Percentiles rank a stretch among this genome's conserved stretches.
Evolutionary conservation across 1,140 invertebrate genomes (phyloP).

Genomic region (Dufourea novaeangliae): DNA sequence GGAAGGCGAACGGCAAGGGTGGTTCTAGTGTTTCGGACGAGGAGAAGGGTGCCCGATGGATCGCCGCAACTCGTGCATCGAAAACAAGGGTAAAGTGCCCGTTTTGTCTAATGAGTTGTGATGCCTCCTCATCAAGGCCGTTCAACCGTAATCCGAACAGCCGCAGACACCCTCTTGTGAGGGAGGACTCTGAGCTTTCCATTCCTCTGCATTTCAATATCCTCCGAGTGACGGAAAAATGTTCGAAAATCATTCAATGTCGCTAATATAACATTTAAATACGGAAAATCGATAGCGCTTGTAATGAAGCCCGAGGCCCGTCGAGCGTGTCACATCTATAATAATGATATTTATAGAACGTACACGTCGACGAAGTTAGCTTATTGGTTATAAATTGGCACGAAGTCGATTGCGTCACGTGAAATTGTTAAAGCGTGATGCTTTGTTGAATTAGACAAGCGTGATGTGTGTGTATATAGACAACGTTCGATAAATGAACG

Average conservation of each 20-base stretch:
- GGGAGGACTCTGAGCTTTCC: not conserved
- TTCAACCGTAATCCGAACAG: conserved; percentile 41
- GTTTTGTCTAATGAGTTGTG: conserved; percentile 59
- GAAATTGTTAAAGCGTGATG: no score
- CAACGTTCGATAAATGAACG: no score
- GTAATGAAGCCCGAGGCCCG: not conserved
- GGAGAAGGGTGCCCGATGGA: conserved; percentile 35
- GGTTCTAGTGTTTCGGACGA: conserved; percentile 12
- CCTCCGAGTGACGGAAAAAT: not conserved
- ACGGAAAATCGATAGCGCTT: not conserved
- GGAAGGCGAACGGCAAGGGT: not conserved
- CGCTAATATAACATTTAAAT: not conserved
- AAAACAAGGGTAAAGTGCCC: conserved; percentile 35
- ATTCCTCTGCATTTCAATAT: not conserved
- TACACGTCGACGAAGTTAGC: not conserved
- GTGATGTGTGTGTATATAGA: no score
- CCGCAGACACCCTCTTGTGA: conserved; percentile 14
- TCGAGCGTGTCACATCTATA: not conserved
- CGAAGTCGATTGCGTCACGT: not conserved
- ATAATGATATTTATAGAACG: not conserved
- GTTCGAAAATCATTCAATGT: not conserved
- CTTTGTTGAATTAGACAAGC: no score
- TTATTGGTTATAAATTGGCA: not conserved
- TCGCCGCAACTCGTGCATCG: conserved; percentile 25
- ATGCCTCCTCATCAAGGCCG: conserved; percentile 36